Evolutionary conservation across 2,888 invertebrate genomes (phyloP), one percentile per base, ranked within the genome.

Genomic region (Branchellion lobata): DNA sequence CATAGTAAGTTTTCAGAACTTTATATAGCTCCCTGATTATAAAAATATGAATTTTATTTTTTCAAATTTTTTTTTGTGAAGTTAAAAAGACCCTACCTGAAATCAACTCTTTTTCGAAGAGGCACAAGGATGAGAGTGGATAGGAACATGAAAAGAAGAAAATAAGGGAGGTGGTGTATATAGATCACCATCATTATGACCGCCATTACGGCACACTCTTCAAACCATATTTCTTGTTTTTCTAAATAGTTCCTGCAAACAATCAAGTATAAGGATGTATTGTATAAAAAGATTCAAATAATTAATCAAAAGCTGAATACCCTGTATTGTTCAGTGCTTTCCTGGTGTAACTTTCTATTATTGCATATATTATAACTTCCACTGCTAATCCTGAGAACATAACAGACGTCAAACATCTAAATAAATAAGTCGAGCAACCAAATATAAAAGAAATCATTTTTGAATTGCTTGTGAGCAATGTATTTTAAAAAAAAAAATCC

Each of bases 151-250:
- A 34, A 1, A 27, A 61, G 29, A 24, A 77, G 33, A 29, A 77
- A 61, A 24, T 77, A 77, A 0, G 77, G 77, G 14, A 77, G 18
- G 34, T 77, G 77, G 61, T 77, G 77, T 61, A 77, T 2, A 29
- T 57, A 77, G 21, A 77, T 36, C 24, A 77, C 11, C n/a, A 77
- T 21, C 33, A 57, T 31, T 18, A 65, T 11, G 0, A 77, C 65
- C 5, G 65, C 31, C 27, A 77, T 31, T 8, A 77, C 53, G 33
- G 65, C 34, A 65, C 57, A 77, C 24, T 61, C 77, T 34, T 65
- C 77, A 21, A 77, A 36, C 65, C 57, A 77, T 0, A 34, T 34
- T 61, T 61, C 57, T 27, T 36, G 14, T 33, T 34, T 77, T 65
- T 77, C 77, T 34, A 57, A n/a, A 8, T 8, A 8, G 24, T 57